These are phyloP conservation scores for Gonocerus acuteangulatus DNA, from an alignment of 2,888 invertebrate genomes.

Conservation along the genomic window DNA sequence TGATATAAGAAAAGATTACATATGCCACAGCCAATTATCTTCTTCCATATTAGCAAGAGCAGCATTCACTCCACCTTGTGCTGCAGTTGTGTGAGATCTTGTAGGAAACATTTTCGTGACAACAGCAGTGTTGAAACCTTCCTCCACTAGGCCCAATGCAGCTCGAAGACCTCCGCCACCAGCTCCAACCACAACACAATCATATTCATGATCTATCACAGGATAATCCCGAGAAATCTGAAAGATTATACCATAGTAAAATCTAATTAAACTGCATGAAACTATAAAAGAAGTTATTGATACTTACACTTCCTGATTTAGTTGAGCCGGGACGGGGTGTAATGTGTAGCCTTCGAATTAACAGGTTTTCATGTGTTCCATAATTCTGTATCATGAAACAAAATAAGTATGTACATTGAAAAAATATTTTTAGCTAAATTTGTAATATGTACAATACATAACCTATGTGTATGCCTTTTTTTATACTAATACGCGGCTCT, in stretches of 20 bases:
- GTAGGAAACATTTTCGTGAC: constrained; percentile 97
- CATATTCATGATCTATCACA: constrained; percentile 90
- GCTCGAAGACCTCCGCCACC: constrained; percentile 95
- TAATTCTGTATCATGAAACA: not conserved
- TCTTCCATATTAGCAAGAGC: constrained; percentile 91
- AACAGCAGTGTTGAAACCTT: constrained; percentile 95
- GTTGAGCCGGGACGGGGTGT: constrained; percentile 45
- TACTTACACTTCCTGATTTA: constrained; percentile 39
- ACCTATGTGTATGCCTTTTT: too few species aligned
- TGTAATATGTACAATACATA: too few species aligned
- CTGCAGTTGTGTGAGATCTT: constrained; percentile 95
- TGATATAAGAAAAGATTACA: constrained; percentile 52
- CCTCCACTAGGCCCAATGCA: constrained; percentile 91
- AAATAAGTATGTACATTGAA: too few species aligned
- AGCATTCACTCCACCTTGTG: constrained; percentile 98
- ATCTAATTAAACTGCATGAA: not conserved
- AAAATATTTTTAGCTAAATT: too few species aligned
- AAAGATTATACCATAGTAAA: not conserved
- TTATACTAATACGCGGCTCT: too few species aligned
- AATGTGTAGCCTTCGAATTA: constrained; percentile 47
- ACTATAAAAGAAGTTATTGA: not conserved
- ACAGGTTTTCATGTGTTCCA: not conserved
- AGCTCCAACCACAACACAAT: constrained; percentile 95
- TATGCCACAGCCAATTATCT: constrained; percentile 95
- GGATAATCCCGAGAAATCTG: constrained; percentile 65